phyloP scores from a whole-genome alignment of 2,113 vertebrate genomes.

The Rallus limicola region DNA sequence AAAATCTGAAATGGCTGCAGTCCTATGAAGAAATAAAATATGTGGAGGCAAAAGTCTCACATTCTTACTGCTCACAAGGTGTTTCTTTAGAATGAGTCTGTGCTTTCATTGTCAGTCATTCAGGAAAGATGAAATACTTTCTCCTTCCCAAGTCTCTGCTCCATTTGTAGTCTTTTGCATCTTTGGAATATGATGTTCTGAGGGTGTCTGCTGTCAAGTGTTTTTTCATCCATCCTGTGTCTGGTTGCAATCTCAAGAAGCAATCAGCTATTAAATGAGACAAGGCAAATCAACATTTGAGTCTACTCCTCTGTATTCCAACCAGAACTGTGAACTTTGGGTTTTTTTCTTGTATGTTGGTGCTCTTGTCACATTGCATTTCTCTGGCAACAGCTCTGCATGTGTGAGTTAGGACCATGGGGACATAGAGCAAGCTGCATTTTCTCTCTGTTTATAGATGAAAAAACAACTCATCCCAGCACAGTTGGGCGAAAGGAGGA shows the following conservation, averaged over 20 bases:
- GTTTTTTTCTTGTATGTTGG: not conserved
- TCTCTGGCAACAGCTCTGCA: not conserved
- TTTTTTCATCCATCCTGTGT: not conserved
- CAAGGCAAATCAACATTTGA: not conserved
- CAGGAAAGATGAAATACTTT: not conserved
- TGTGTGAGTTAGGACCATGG: rapidly evolving
- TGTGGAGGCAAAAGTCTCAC: not conserved
- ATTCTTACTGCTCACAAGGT: not conserved
- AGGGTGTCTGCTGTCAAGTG: not conserved
- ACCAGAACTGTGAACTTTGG: not conserved
- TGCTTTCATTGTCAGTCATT: not conserved
- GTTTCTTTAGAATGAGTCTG: not conserved
- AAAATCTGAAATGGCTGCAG: slow-evolving; percentile 7
- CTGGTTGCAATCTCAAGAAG: not conserved
- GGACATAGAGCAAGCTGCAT: not conserved
- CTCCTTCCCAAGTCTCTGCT: not conserved
- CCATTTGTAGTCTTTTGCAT: not conserved
- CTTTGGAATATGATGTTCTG: not conserved
- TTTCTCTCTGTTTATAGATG: not conserved
- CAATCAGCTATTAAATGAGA: not conserved
- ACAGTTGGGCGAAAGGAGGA: not conserved
- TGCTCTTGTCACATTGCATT: not conserved
- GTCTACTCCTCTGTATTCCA: not conserved
- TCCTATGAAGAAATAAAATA: not conserved
- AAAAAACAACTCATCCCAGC: not conserved